Conservation (phyloP, 2,113 vertebrate genomes). For the Xerus inauris region DNA sequence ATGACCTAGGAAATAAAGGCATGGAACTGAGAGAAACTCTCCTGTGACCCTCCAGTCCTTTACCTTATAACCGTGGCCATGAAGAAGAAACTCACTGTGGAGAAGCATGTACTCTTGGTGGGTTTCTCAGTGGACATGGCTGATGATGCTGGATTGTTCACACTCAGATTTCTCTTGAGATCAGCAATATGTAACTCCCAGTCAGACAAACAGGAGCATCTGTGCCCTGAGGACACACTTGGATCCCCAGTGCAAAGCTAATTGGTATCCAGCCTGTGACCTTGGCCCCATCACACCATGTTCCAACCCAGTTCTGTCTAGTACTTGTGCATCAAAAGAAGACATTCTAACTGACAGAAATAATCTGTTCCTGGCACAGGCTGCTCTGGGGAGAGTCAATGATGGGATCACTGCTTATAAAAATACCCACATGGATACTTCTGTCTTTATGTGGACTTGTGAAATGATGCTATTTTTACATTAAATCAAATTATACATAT, state of each 20-base stretch:
- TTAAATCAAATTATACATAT: not conserved
- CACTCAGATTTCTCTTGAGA: not conserved
- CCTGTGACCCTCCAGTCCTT: not conserved
- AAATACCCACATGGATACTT: constrained; percentile 34
- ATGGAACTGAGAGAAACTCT: not conserved
- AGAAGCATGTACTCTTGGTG: not conserved
- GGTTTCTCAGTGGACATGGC: not conserved
- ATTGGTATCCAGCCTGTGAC: constrained; percentile 49
- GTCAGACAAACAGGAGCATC: not conserved
- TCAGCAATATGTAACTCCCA: not conserved
- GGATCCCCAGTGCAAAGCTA: constrained; percentile 51
- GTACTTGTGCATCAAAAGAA: constrained; percentile 10
- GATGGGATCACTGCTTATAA: constrained; percentile 39
- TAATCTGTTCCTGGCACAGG: not conserved
- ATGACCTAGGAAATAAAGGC: constrained; percentile 4
- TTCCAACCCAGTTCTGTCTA: constrained; percentile 65
- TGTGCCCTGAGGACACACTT: constrained; percentile 34
- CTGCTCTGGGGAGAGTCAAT: constrained; percentile 15
- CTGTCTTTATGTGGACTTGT: constrained; percentile 28
- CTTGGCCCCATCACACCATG: not conserved
- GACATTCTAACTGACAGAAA: constrained; percentile 52
- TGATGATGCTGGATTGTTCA: not conserved
- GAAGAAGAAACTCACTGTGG: not conserved
- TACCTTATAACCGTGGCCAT: not conserved
- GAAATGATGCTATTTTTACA: constrained; percentile 39